Evolutionary conservation across 2,797 vertebrate genomes (phyloP).

Genomic region (Meda fulgida): DNA sequence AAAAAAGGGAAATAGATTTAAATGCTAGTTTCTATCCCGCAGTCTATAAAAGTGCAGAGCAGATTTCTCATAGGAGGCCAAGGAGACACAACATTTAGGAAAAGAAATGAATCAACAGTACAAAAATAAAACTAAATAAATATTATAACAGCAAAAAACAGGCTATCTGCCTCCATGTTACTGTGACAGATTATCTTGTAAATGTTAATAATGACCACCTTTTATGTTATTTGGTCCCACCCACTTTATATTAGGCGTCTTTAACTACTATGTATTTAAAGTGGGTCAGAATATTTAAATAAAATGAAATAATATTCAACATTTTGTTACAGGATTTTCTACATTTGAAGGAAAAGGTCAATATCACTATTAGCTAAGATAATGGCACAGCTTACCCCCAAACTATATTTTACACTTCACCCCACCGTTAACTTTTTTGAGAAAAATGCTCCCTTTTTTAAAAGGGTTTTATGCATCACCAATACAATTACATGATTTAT

Average conservation of each 20-base stretch:
- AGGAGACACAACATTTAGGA: background rate
- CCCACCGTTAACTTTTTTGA: background rate
- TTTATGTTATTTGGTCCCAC: background rate
- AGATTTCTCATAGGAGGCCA: background rate
- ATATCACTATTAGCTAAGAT: background rate
- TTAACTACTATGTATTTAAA: background rate
- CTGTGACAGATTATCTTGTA: background rate
- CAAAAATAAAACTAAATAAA: background rate
- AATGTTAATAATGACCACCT: background rate
- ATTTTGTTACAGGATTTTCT: background rate
- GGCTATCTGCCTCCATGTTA: background rate
- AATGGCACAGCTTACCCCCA: background rate
- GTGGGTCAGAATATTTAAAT: background rate
- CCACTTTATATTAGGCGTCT: background rate
- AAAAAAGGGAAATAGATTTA: slow-evolving; percentile 39
- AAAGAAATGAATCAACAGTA: background rate
- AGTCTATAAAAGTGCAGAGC: background rate
- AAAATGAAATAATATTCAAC: background rate
- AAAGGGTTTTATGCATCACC: background rate
- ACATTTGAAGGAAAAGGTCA: background rate
- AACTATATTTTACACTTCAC: background rate
- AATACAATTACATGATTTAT: background rate
- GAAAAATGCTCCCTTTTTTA: background rate
- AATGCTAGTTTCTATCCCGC: background rate
- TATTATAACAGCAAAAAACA: background rate